phyloP scores from a whole-genome alignment of 2,888 invertebrate species.

The Eurytoma californica region DNA sequence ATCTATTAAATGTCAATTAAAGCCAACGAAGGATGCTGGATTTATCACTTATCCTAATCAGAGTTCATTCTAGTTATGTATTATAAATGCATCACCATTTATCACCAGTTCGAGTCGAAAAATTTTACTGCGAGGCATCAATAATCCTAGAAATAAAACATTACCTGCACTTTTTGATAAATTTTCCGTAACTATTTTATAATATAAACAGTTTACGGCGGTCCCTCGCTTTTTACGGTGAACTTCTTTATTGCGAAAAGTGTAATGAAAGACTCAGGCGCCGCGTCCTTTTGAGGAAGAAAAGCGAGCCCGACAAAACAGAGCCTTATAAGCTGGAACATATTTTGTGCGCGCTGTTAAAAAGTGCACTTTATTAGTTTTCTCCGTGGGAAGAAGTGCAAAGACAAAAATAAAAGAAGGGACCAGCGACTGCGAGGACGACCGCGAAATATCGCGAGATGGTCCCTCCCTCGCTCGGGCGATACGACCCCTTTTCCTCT shows the following conservation, averaged over 20 bases:
- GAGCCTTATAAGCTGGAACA: conserved; percentile 65
- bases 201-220: conserved; percentile 8
- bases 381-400: conserved; percentile 21
- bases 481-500: not conserved
- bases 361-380: conserved; percentile 54
- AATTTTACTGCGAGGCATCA: too few relatives aligned
- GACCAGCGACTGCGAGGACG: not conserved
- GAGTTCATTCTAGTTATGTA: too few relatives aligned
- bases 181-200: conserved; percentile 33
- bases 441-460: not conserved
- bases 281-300: conserved; percentile 47
- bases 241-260: conserved; percentile 56
- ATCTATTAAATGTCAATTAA: too few relatives aligned
- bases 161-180: not conserved
- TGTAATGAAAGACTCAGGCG: conserved; percentile 53
- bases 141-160: not conserved
- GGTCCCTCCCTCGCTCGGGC: not conserved
- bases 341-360: conserved; percentile 60
- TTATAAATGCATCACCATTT: too few relatives aligned
- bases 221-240: not conserved
- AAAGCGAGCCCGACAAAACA: conserved; percentile 54
- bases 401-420: conserved; percentile 35
- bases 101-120: too few relatives aligned
- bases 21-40: too few relatives aligned
- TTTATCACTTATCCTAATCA: too few relatives aligned